Percentiles rank a stretch among this genome's conserved stretches.
These are phyloP conservation scores for Cynopterus brachyotis DNA, from an alignment of 2,113 vertebrate genomes.

Conservation along the genomic window DNA sequence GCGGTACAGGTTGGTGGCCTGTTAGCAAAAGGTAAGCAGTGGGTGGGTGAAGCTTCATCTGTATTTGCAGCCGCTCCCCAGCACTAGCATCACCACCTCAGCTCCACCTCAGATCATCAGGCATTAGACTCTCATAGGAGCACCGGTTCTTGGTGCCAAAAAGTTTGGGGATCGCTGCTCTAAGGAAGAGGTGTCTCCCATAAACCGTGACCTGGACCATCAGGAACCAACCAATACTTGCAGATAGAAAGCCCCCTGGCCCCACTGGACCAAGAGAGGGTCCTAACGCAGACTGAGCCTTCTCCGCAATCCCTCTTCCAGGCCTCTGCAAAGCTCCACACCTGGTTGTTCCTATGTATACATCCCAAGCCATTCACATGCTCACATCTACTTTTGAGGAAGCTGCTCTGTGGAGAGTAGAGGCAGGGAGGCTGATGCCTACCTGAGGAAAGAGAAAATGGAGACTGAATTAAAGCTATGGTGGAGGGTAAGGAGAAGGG, in stretches of 20 bases:
- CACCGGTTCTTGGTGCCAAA: no score
- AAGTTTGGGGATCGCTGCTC: background rate
- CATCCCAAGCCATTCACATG: background rate
- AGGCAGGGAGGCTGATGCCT: background rate
- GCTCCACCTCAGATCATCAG: no score
- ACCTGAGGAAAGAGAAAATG: background rate
- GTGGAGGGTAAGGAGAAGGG: accelerated
- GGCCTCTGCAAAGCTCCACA: background rate
- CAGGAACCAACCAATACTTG: background rate
- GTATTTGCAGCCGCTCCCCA: no score
- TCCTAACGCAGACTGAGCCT: background rate
- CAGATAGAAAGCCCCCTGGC: background rate
- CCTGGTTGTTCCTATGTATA: background rate
- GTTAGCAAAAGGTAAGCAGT: no score
- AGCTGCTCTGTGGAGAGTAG: background rate
- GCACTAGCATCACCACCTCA: no score
- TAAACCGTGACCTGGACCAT: background rate
- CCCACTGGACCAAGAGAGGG: background rate
- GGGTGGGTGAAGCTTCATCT: no score
- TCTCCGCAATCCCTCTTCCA: background rate
- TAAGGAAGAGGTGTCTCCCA: background rate
- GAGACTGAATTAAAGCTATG: background rate
- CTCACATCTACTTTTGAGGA: background rate
- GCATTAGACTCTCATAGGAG: no score
- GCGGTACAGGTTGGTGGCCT: no score